Evolutionary conservation across 2,888 invertebrate genomes (phyloP).

Genomic region (Coelinius sp.): DNA sequence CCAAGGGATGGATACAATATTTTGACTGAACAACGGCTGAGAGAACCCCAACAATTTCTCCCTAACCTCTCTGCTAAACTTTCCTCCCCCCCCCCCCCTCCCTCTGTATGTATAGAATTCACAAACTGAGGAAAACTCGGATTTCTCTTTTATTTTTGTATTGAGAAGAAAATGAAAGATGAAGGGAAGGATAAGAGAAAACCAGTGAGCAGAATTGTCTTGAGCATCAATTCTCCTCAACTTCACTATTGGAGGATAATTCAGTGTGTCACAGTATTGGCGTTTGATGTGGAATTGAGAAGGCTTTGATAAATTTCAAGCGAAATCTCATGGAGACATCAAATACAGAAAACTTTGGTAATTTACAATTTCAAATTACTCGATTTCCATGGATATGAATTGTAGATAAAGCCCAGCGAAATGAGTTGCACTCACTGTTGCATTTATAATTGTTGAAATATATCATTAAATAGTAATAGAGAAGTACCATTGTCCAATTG

Average conservation of each 20-base stretch:
- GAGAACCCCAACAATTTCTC: neutral
- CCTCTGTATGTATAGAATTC: constrained; percentile 19
- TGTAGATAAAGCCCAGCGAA: neutral
- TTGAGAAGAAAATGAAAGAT: constrained; percentile 8
- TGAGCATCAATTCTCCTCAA: neutral
- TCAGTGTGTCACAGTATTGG: neutral
- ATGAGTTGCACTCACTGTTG: neutral
- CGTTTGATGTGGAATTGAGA: neutral
- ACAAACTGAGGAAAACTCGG: constrained; percentile 10
- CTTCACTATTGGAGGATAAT: neutral
- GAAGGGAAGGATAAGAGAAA: neutral
- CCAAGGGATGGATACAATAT: constrained; percentile 35
- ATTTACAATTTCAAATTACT: neutral
- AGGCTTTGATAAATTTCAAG: neutral
- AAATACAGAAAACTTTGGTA: neutral
- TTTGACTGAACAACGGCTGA: constrained; percentile 26
- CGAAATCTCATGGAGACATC: neutral
- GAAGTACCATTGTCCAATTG: neutral
- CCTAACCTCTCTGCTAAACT: constrained; percentile 3
- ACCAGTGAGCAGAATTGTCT: neutral
- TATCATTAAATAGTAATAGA: neutral
- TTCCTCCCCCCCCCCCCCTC: constrained; percentile 13
- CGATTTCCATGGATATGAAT: neutral
- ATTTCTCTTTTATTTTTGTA: constrained; percentile 12
- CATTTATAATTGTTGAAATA: neutral